Evolutionary conservation across 2,888 invertebrate species (phyloP).

Genomic region (Monopis laevigella): DNA sequence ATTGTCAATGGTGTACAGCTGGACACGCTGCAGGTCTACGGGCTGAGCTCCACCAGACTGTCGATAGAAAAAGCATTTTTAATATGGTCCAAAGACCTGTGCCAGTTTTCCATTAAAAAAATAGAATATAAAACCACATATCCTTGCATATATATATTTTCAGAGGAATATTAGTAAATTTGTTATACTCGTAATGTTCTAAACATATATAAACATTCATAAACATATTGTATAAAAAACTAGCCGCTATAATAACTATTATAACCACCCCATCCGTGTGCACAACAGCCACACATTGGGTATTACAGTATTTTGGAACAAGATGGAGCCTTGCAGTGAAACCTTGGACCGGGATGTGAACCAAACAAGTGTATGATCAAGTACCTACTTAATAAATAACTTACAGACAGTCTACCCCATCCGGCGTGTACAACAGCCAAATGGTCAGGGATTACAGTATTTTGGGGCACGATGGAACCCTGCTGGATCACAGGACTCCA

Average conservation of each 20-base stretch:
- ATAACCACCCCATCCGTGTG: constrained; percentile 42
- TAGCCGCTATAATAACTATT: too few species aligned
- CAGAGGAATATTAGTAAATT: too few species aligned
- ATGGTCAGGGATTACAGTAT: constrained; percentile 22
- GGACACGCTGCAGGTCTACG: constrained; percentile 26
- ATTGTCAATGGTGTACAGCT: constrained; percentile 34
- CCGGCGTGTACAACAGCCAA: constrained; percentile 31
- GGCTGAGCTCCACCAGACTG: constrained; percentile 26
- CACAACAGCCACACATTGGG: constrained; percentile 27
- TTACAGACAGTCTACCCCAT: constrained; percentile 33
- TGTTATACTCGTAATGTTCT: too few species aligned
- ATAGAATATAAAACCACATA: too few species aligned
- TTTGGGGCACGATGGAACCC: constrained; percentile 23
- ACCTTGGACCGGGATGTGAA: too few species aligned
- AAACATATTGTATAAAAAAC: too few species aligned
- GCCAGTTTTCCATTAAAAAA: too few species aligned
- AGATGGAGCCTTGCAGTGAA: constrained; percentile 25
- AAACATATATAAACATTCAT: too few species aligned
- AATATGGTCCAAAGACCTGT: too few species aligned
- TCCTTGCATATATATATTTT: too few species aligned
- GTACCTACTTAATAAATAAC: too few species aligned
- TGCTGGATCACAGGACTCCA: constrained; percentile 25
- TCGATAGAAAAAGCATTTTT: neutral
- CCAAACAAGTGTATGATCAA: constrained; percentile 24
- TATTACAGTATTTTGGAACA: constrained; percentile 16